These are phyloP conservation scores for Acrobasis suavella DNA, from an alignment of 2,888 invertebrate genomes.

Conservation along the genomic window DNA sequence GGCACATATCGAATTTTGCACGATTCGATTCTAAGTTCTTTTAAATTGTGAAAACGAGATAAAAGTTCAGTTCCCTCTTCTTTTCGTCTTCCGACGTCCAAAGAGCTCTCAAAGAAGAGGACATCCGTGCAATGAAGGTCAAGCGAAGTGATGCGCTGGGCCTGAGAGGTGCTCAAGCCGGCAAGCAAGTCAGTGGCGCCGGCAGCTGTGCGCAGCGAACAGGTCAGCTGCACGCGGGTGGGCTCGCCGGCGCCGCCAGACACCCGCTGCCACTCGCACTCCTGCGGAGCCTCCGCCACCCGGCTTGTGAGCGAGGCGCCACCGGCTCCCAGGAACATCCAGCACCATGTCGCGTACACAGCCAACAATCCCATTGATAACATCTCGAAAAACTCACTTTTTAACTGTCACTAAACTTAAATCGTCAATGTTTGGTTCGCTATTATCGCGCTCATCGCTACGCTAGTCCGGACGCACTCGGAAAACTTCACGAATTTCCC, in stretches of 20 bases:
- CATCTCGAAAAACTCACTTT: conserved; percentile 76
- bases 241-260: conserved; percentile 79
- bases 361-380: conserved; percentile 73
- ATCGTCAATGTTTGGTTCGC: conserved; percentile 68
- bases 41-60: conserved; percentile 84
- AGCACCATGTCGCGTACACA: conserved; percentile 66
- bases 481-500: conserved; percentile 79
- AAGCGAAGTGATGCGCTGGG: conserved; percentile 86
- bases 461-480: conserved; percentile 68
- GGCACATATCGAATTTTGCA: conserved; percentile 90
- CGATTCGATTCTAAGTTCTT: conserved; percentile 87
- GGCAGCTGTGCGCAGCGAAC: conserved; percentile 85
- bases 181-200: conserved; percentile 85
- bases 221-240: conserved; percentile 83
- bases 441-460: conserved; percentile 74
- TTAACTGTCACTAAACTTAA: conserved; percentile 75
- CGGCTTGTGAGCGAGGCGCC: conserved; percentile 76
- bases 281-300: conserved; percentile 85
- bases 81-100: conserved; percentile 81
- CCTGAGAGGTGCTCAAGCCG: conserved; percentile 84
- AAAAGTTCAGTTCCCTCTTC: conserved; percentile 82
- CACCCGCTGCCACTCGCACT: conserved; percentile 87
- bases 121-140: conserved; percentile 88
- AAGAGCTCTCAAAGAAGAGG: conserved; percentile 87
- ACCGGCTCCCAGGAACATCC: conserved; percentile 63